Conservation (phyloP, 2,113 vertebrate genomes). For the Amblyornis subalaris region DNA sequence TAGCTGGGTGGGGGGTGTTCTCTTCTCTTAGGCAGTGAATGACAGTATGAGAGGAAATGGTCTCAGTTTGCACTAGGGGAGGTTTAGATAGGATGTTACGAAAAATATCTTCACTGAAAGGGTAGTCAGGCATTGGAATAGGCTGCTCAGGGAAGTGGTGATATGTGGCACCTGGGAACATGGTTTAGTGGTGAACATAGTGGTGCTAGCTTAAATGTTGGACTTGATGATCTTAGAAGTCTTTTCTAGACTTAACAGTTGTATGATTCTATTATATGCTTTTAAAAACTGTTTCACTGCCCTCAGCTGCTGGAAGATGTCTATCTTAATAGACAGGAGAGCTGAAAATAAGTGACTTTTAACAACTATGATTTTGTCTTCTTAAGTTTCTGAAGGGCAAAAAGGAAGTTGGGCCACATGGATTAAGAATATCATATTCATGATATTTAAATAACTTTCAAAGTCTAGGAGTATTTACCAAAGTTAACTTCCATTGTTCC, state of each 20-base stretch:
- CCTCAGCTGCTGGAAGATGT: not conserved
- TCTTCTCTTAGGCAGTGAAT: not conserved
- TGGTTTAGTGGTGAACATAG: not conserved
- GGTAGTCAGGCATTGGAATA: not conserved
- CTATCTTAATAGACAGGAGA: not conserved
- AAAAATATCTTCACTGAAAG: not conserved
- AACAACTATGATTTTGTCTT: not conserved
- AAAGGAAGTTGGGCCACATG: not conserved
- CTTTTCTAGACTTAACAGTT: not conserved
- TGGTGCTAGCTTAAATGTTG: not conserved
- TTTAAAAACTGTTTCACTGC: not conserved
- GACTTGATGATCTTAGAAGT: not conserved
- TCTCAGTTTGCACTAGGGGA: not conserved
- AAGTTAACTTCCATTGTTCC: not conserved
- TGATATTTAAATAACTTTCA: not conserved
- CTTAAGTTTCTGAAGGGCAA: not conserved
- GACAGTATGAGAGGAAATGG: not conserved
- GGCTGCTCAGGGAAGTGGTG: not conserved
- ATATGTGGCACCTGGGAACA: not conserved
- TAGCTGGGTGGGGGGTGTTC: not conserved
- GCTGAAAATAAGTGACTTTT: not conserved
- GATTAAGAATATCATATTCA: not conserved
- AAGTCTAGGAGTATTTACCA: not conserved
- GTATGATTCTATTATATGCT: not conserved
- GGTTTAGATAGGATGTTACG: not conserved